Evolutionary conservation across 2,888 invertebrate species (phyloP).

Genomic region (Nudaria mundana): DNA sequence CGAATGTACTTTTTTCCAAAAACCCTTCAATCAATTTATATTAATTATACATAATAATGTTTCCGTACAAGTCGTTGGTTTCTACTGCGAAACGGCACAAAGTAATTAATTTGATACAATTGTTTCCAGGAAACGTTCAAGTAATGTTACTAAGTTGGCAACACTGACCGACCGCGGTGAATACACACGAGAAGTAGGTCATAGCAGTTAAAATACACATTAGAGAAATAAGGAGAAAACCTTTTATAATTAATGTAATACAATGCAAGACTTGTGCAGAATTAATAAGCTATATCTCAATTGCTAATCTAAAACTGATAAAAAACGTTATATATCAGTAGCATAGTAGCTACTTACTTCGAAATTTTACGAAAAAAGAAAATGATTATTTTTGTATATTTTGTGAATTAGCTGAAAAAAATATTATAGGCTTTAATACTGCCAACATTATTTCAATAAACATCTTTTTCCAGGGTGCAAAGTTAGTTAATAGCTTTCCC

Average conservation of each 20-base stretch:
- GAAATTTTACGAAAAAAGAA: too few species aligned
- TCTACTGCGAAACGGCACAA: conserved; percentile 10
- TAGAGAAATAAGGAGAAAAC: conserved; percentile 53
- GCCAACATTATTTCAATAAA: too few species aligned
- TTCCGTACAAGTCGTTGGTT: conserved; percentile 12
- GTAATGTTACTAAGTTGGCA: conserved; percentile 38
- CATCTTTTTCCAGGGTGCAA: too few species aligned
- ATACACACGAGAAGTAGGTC: conserved; percentile 47
- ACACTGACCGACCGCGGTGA: conserved; percentile 39
- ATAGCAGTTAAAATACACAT: conserved; percentile 50
- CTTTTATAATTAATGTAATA: conserved; percentile 59
- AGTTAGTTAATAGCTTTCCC: too few species aligned
- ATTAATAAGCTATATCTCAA: conserved; percentile 36
- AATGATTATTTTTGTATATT: too few species aligned
- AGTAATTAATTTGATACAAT: conserved; percentile 8
- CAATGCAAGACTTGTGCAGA: conserved; percentile 37
- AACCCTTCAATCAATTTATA: background rate
- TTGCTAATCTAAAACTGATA: too few species aligned
- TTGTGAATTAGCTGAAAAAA: too few species aligned
- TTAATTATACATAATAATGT: conserved; percentile 8
- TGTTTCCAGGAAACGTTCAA: conserved; percentile 20
- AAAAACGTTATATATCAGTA: too few species aligned
- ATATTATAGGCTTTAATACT: too few species aligned
- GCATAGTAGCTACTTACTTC: too few species aligned
- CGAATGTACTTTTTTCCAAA: too few species aligned